Base-by-base conservation (phyloP, 2,113 vertebrate genomes). In the Gobio gobio region DNA sequence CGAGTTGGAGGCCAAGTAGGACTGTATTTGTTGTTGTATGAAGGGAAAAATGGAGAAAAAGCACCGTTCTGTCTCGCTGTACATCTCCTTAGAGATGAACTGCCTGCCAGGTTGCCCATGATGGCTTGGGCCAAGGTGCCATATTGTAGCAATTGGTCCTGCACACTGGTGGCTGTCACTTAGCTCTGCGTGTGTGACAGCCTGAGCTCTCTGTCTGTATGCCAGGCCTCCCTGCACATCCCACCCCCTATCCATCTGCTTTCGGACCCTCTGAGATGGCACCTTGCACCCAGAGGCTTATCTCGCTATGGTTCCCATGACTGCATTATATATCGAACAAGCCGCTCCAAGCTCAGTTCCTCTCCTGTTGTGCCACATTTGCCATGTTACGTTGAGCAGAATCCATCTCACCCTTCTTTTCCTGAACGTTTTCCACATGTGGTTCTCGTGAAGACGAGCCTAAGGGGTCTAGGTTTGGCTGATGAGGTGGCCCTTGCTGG, bases 91-190 rank as follows among this genome's bases (percentile, higher is more conserved):
- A 45, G 70, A 85, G 83, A 83, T 61, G 20, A 70, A 86, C 78
- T 18, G 68, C 51, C 49, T 51, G 14, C 84, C 78, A 85, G 56
- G 64, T 43, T 85, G 74, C 63, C 68, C 78, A 76, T 79, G 58
- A 81, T 78, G 61, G 73, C 64, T 24, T 82, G 51, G 82, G 85
- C 84, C 78, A 84, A 85, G 24, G 45, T 84, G 78, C 89, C 90
- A 90, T 90, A 91, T 91, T 90, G 89, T 78, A 49, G 77, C 85
- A 80, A 84, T 90, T 56, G 83, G 88, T 85, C 86, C 78, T 51
- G 80, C 61, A 75, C 63, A 61, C 86, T 83, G 80, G 83, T 85
- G 74, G 78, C 89, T 91, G 90, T 88, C 89, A 90, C 81, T 89
- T 78, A 86, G 78, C 86, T 85, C 70, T 61, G 73, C 59, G 63